Base-by-base conservation (phyloP, 2,888 invertebrate species). In the Lypha dubia region DNA sequence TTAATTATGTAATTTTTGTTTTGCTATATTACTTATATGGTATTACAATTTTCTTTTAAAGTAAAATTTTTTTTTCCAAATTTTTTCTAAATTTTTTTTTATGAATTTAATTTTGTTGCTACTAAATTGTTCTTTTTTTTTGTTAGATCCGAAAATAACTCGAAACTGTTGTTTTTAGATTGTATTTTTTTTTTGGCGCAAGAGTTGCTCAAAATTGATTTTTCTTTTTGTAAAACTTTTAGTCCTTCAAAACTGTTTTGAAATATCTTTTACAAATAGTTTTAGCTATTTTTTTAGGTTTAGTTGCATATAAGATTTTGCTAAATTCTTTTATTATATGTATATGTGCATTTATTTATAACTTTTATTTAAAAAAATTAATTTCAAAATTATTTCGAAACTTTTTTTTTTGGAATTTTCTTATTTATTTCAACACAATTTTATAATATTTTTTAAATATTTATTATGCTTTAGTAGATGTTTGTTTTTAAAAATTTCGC, bases 401-500 rank as follows among this genome's bases (percentile, higher is more conserved):
- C 3, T 38, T 38, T 11, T 46, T 46, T 20, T 17, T 1, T 17
- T 38, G 2, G 24, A 41, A 15, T 41, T 41, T 24, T 24, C 3
- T 51, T 35, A 17, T 65, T 35, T 65, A 17, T 32, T 46, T 60
- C 11, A 65, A 77, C 8, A 62, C 62, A 60, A 62, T 79, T 83
- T 79, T 32, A 74, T 63, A 53, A 79, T 74, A 79, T 73, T 63
- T 74, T 79, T 79, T 20, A 74, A 67, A 77, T 68, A 83, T 79
- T 74, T 79, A 24, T 62, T 62, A 53, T 65, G 67, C 38, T 79
- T 75, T 60, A 77, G 63, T 74, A 85, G 83, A 76, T 87, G 81
- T 60, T 63, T 85, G 38, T 79, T 67, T 82, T 28, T 65, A 58
- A 73, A 67, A 85, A 53, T 70, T 58, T 76, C 86, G 44, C 53